These are phyloP conservation scores for Epistrophella euchroma DNA, from an alignment of 2,888 invertebrate genomes.

Conservation along the genomic window DNA sequence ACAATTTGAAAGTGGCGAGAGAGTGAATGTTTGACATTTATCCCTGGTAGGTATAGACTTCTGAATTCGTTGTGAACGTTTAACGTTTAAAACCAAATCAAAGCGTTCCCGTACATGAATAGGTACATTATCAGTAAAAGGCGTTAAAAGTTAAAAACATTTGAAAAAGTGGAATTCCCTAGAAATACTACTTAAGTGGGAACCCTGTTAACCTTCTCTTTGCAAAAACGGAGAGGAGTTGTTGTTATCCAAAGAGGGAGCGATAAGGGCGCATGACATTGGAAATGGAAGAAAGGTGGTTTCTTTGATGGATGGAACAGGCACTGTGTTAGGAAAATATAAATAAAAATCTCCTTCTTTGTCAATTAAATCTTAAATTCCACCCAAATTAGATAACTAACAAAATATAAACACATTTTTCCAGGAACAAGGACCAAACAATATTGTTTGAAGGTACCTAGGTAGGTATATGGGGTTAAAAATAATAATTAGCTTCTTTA, in stretches of 20 bases:
- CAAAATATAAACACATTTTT: neutral
- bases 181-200: conserved; percentile 1
- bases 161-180: too few species aligned
- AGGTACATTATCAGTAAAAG: too few species aligned
- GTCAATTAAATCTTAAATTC: neutral
- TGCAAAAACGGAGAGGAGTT: conserved; percentile 20
- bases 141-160: too few species aligned
- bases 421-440: neutral
- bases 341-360: conserved; percentile 20
- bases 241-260: conserved; percentile 29
- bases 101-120: too few species aligned
- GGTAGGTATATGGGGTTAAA: neutral
- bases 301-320: neutral
- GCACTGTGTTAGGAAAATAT: conserved; percentile 15
- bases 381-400: neutral
- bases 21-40: too few species aligned
- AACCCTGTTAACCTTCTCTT: neutral
- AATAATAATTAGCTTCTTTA: conserved; percentile 14
- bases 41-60: too few species aligned
- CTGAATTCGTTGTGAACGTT: too few species aligned
- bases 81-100: too few species aligned
- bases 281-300: conserved; percentile 40
- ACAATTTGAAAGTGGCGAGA: too few species aligned
- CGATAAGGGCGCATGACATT: conserved; percentile 64
- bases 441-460: neutral